Base-by-base conservation (phyloP, 2,797 vertebrate genomes). In the Cetoscarus ocellatus region DNA sequence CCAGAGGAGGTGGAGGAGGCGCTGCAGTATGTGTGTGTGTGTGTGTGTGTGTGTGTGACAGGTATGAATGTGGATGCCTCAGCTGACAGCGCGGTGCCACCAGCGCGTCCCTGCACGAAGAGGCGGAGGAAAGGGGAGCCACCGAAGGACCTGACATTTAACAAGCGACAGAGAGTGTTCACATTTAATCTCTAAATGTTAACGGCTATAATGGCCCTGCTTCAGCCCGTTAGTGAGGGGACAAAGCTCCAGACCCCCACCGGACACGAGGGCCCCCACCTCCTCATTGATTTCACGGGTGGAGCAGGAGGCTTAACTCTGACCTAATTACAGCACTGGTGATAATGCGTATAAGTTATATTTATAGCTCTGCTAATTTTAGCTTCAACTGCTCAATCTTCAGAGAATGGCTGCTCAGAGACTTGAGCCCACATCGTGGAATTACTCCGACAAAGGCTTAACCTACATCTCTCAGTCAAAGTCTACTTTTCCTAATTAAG, bases 141-240 rank as follows among this genome's bases (percentile, higher is more conserved):
- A 70, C 85, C 43, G 61, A 48, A 86, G 87, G 27, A 86, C 78
- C 70, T 94, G 94, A 91, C 93, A 94, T 95, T 95, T 95, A 92
- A 77, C 84, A 86, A 77, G 85, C 88, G 91, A 93, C 90, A 93
- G 85, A 90, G 86, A 91, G 61, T 67, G 89, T 93, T 93, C 93
- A 91, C 89, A 92, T 94, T 93, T 92, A 92, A 92, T 87, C 73
- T 68, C 88, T 85, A 86, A 93, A 91, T 92, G 90, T 92, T 93
- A 93, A 92, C 91, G 80, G 87, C 77, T 90, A 89, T 92, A 88
- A 92, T 88, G 85, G 88, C 76, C 79, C 78, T 77, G 70, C 80
- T 89, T 86, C 78, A 70, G 57, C 79, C 40, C 15, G 79, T 80
- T 66, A 74, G 74, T 54, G 38, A 27, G 71, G 67, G 78, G 81